Evolutionary conservation across 2,888 invertebrate genomes (phyloP).

Genomic region (Calameuta pallipes): DNA sequence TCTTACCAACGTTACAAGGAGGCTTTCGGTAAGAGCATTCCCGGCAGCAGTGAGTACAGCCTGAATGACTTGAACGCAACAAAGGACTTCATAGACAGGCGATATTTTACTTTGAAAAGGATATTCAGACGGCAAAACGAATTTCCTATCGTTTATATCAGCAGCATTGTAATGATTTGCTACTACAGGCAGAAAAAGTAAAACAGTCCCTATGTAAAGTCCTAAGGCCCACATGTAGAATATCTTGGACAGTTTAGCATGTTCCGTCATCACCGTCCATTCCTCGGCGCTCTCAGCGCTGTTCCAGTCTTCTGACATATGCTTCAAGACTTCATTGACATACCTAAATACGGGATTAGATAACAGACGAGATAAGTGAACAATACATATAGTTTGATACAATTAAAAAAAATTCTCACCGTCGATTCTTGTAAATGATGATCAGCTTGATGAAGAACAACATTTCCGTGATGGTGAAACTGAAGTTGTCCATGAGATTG

Average conservation of each 20-base stretch:
- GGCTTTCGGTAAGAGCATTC: slow-evolving; percentile 17
- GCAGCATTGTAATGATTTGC: not conserved
- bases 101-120: slow-evolving; percentile 25
- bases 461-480: slow-evolving; percentile 27
- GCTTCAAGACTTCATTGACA: not conserved
- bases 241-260: not conserved
- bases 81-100: slow-evolving; percentile 27
- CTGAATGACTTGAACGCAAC: slow-evolving; percentile 24
- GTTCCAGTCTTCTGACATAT: not conserved
- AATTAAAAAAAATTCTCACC: slow-evolving; percentile 16
- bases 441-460: slow-evolving; percentile 27
- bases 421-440: slow-evolving; percentile 24
- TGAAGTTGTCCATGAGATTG: slow-evolving; percentile 27
- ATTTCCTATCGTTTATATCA: slow-evolving; percentile 22
- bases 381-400: not conserved
- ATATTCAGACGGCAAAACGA: slow-evolving; percentile 26
- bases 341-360: not conserved
- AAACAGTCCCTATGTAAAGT: not conserved
- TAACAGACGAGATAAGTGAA: not conserved
- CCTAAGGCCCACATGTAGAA: not conserved
- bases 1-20: slow-evolving; percentile 28
- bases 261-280: not conserved
- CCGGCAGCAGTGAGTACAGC: slow-evolving; percentile 23
- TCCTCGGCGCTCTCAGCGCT: not conserved
- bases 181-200: not conserved